A percentile compares a stretch with the other conserved stretches of the same genome.
phyloP scores from a whole-genome alignment of 2,888 invertebrate genomes.

The Mechanitis messenoides region DNA sequence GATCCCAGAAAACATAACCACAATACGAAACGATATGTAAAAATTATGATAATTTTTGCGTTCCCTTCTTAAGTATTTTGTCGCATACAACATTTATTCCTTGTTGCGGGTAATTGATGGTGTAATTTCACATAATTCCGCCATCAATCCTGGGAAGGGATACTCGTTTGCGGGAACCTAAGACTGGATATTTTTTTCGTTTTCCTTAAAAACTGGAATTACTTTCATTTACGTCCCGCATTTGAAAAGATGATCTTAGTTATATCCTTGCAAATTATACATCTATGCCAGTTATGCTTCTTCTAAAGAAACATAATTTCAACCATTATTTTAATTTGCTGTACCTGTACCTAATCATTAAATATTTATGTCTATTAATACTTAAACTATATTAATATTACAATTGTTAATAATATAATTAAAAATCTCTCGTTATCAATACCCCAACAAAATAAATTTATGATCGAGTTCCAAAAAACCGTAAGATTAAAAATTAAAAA shows the following conservation, averaged over 20 bases:
- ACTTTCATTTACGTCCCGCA: slow-evolving; percentile 1
- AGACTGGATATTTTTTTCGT: slow-evolving; percentile 2
- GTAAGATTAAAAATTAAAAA: background rate
- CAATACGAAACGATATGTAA: slow-evolving; percentile 4
- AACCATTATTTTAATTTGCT: no score
- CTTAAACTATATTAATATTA: no score
- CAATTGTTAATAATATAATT: no score
- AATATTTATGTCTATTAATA: no score
- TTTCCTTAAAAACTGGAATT: slow-evolving; percentile 4
- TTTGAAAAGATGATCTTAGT: background rate
- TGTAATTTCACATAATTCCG: slow-evolving; percentile 19
- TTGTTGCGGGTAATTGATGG: slow-evolving; percentile 14
- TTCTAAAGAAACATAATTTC: no score
- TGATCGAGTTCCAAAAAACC: background rate
- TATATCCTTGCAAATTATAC: slow-evolving; percentile 3
- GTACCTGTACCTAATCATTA: no score
- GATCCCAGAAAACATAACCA: background rate
- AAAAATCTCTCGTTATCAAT: no score
- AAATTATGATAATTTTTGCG: slow-evolving; percentile 11
- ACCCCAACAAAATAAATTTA: no score
- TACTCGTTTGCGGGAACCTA: slow-evolving; percentile 8
- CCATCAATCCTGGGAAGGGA: slow-evolving; percentile 16
- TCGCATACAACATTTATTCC: slow-evolving; percentile 13
- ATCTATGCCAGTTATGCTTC: background rate
- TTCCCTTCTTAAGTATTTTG: slow-evolving; percentile 16